Percentiles rank a stretch among this genome's conserved stretches.
Evolutionary conservation across 2,113 vertebrate genomes (phyloP).

Genomic region (Stictonetta naevosa): DNA sequence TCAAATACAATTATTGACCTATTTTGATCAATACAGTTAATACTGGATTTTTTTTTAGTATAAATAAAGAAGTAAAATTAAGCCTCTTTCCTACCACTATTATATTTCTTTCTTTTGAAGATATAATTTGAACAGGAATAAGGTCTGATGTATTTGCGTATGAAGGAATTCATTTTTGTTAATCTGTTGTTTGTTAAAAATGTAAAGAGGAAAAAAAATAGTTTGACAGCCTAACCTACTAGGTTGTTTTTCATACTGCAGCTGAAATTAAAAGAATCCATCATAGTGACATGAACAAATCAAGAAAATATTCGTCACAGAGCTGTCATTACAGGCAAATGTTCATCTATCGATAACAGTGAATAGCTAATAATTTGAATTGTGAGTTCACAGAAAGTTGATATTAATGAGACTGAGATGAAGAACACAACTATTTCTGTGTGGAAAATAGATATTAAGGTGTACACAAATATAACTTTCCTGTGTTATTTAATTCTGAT

Average conservation of each 20-base stretch:
- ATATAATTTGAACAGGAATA: background rate
- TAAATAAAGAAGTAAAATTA: background rate
- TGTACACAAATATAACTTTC: background rate
- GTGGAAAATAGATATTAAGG: background rate
- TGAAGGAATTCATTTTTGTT: constrained; percentile 4
- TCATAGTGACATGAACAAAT: background rate
- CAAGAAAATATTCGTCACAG: background rate
- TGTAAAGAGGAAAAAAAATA: background rate
- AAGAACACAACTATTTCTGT: background rate
- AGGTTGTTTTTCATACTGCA: background rate
- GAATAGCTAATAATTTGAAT: constrained; percentile 15
- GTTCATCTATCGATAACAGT: background rate
- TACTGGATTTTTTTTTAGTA: background rate
- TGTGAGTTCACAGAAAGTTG: background rate
- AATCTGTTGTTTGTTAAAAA: background rate
- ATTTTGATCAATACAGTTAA: background rate
- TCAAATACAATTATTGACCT: background rate
- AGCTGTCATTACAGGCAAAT: background rate
- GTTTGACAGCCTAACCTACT: background rate
- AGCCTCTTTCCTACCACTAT: background rate
- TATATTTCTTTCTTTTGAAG: constrained; percentile 9
- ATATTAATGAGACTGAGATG: background rate
- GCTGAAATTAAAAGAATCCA: background rate
- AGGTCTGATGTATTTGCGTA: background rate
- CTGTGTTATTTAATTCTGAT: background rate